These are phyloP conservation scores for Euclidia mi DNA, from an alignment of 2,888 invertebrate genomes.

Conservation along the genomic window DNA sequence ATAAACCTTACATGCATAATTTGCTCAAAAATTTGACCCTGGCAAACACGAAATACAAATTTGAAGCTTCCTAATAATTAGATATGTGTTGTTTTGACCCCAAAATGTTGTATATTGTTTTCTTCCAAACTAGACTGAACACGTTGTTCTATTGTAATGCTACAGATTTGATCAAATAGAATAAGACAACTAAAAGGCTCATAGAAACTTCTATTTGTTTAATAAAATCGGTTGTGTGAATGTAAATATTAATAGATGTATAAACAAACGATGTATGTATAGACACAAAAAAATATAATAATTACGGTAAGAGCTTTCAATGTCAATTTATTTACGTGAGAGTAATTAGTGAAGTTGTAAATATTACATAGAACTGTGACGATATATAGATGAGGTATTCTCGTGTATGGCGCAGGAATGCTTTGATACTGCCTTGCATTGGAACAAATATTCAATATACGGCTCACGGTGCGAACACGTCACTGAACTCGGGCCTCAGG, in stretches of 20 bases:
- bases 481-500: background rate
- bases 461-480: background rate
- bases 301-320: conserved; percentile 70
- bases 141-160: conserved; percentile 4
- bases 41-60: conserved; percentile 43
- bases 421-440: background rate
- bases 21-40: conserved; percentile 55
- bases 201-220: conserved; percentile 68
- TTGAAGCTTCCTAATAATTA: conserved; percentile 50
- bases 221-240: conserved; percentile 81
- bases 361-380: conserved; percentile 58
- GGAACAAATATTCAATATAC: conserved; percentile 3
- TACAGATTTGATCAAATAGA: conserved; percentile 10
- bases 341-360: conserved; percentile 67
- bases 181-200: conserved; percentile 57
- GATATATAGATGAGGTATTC: conserved; percentile 39
- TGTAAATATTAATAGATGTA: conserved; percentile 78
- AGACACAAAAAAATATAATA: conserved; percentile 60
- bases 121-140: conserved; percentile 19
- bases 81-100: conserved; percentile 31
- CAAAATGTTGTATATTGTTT: conserved; percentile 10
- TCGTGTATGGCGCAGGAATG: conserved; percentile 44
- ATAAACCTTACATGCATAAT: too few species aligned
- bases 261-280: conserved; percentile 64
- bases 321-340: conserved; percentile 71